Evolutionary conservation across 2,113 vertebrate species (phyloP).

Genomic region (Pantherophis guttatus): DNA sequence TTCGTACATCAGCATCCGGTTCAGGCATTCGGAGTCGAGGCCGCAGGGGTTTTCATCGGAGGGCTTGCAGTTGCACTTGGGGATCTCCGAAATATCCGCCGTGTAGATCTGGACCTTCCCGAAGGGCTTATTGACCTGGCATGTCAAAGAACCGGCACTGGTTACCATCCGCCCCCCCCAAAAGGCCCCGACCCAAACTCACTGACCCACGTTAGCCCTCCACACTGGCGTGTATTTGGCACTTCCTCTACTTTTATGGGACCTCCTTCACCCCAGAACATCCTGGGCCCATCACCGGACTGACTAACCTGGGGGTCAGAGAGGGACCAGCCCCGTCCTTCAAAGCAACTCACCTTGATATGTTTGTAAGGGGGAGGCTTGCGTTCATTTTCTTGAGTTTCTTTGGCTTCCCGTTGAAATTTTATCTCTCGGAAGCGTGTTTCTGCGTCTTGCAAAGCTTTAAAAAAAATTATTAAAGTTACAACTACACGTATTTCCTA

Average conservation of each 20-base stretch:
- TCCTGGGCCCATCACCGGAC: neutral
- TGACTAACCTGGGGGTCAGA: neutral
- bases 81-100: conserved; percentile 93
- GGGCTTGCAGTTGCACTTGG: conserved; percentile 97
- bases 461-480: neutral
- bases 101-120: conserved; percentile 93
- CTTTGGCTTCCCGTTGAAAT: conserved; percentile 88
- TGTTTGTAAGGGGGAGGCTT: conserved; percentile 95
- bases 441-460: conserved; percentile 92
- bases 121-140: conserved; percentile 89
- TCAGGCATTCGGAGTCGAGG: conserved; percentile 92
- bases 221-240: no score
- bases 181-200: neutral
- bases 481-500: neutral
- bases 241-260: neutral
- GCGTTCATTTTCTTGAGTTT: conserved; percentile 89
- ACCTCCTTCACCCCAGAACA: neutral
- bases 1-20: conserved; percentile 97
- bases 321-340: neutral
- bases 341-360: conserved; percentile 81
- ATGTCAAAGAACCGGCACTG: neutral
- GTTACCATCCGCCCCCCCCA: neutral
- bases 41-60: conserved; percentile 89
- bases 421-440: conserved; percentile 89
- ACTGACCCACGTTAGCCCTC: accelerated